These are phyloP conservation scores for Nephrotoma appendiculata DNA, from an alignment of 2,888 invertebrate species.

Conservation along the genomic window DNA sequence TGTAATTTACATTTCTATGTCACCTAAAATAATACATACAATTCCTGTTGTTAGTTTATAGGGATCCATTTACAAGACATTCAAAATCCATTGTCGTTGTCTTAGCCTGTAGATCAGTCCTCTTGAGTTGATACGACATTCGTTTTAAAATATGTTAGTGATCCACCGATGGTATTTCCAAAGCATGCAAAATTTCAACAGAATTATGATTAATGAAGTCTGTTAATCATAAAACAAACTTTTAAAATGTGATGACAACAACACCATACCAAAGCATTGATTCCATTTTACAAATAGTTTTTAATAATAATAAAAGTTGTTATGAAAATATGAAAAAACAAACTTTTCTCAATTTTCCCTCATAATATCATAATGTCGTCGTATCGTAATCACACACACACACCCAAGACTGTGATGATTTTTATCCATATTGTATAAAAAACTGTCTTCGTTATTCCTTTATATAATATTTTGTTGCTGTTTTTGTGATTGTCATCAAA, in stretches of 20 bases:
- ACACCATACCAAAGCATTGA: neutral
- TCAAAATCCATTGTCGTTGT: no score
- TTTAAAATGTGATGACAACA: neutral
- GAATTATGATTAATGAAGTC: neutral
- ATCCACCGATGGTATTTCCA: no score
- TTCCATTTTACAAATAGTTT: neutral
- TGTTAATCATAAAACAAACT: neutral
- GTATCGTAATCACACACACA: neutral
- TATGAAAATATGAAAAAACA: neutral
- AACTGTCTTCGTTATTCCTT: neutral
- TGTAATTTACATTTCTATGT: no score
- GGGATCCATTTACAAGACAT: no score
- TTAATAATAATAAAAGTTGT: neutral
- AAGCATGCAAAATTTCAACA: neutral
- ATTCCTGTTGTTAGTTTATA: no score
- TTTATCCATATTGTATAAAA: neutral
- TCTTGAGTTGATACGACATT: no score
- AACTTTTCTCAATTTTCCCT: neutral
- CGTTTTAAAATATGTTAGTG: no score
- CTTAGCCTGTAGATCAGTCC: no score
- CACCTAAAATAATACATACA: no score
- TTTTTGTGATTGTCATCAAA: neutral
- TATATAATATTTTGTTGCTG: neutral
- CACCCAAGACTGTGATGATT: neutral
- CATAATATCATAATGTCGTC: neutral